phyloP scores from a whole-genome alignment of 2,888 invertebrate species.

The Andrena camellia region DNA sequence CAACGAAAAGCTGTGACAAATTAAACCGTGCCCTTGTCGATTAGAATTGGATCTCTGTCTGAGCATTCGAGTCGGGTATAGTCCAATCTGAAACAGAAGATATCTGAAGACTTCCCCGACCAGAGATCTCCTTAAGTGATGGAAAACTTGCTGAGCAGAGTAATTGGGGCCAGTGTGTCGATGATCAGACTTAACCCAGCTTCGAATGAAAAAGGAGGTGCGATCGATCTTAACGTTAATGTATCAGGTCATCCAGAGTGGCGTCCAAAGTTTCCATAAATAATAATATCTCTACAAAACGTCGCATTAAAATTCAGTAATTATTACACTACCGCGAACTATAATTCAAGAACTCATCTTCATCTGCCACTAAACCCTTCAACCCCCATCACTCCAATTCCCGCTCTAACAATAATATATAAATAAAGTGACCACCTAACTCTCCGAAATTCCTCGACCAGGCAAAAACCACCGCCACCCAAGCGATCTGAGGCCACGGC shows the following conservation, averaged over 20 bases:
- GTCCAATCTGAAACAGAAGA: not conserved
- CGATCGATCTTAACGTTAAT: conserved; percentile 29
- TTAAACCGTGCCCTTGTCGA: too few relatives aligned
- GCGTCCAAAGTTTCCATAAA: too few relatives aligned
- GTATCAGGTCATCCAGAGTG: not conserved
- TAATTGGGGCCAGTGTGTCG: conserved; percentile 49
- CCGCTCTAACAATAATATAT: too few relatives aligned
- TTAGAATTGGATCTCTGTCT: not conserved
- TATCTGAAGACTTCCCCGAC: not conserved
- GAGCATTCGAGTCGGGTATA: not conserved
- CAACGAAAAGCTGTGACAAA: too few relatives aligned
- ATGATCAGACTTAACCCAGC: conserved; percentile 50
- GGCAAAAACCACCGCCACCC: too few relatives aligned
- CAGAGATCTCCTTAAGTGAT: not conserved
- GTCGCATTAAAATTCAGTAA: too few relatives aligned
- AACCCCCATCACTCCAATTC: too few relatives aligned
- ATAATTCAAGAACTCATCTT: too few relatives aligned
- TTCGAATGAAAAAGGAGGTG: conserved; percentile 7
- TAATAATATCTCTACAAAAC: not conserved
- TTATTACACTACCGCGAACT: too few relatives aligned
- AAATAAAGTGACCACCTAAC: too few relatives aligned
- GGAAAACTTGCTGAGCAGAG: conserved; percentile 38
- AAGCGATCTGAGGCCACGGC: not conserved
- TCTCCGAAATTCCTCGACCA: too few relatives aligned
- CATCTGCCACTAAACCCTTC: too few relatives aligned